These are phyloP conservation scores for Drosophila vallismaia DNA, from an alignment of 2,888 invertebrate species.

Conservation along the genomic window DNA sequence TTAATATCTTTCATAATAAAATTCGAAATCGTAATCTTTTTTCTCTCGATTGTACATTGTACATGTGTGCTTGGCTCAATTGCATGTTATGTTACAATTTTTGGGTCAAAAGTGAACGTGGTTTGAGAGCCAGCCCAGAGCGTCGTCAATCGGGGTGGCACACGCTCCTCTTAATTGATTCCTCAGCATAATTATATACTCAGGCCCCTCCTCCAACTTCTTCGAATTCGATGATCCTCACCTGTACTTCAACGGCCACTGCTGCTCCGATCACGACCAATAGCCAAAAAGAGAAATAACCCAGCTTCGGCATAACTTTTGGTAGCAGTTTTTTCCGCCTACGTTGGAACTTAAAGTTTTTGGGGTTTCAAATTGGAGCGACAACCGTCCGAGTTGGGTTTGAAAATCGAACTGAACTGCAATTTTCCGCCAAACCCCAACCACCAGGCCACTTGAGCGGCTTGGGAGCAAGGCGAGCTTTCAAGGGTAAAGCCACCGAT, in stretches of 20 bases:
- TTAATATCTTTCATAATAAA: neutral
- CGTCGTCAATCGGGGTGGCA: slow-evolving; percentile 43
- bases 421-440: slow-evolving; percentile 58
- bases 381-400: slow-evolving; percentile 64
- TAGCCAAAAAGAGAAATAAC: slow-evolving; percentile 33
- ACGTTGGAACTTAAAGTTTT: slow-evolving; percentile 11
- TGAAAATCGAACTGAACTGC: slow-evolving; percentile 72
- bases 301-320: slow-evolving; percentile 37
- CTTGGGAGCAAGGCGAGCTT: slow-evolving; percentile 55
- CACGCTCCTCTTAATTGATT: slow-evolving; percentile 45
- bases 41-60: slow-evolving; percentile 2
- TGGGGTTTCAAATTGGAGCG: slow-evolving; percentile 29
- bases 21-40: neutral
- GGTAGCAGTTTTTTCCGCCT: slow-evolving; percentile 21
- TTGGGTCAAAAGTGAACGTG: slow-evolving; percentile 84
- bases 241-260: slow-evolving; percentile 73
- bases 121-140: slow-evolving; percentile 31
- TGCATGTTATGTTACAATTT: slow-evolving; percentile 76
- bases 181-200: slow-evolving; percentile 28
- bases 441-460: slow-evolving; percentile 62
- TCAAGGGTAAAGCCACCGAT: slow-evolving; percentile 70
- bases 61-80: slow-evolving; percentile 48
- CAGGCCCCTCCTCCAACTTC: neutral
- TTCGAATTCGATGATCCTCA: slow-evolving; percentile 45
- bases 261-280: slow-evolving; percentile 48